Conservation (phyloP, 2,113 vertebrate species). For the Hippocampus comes region DNA sequence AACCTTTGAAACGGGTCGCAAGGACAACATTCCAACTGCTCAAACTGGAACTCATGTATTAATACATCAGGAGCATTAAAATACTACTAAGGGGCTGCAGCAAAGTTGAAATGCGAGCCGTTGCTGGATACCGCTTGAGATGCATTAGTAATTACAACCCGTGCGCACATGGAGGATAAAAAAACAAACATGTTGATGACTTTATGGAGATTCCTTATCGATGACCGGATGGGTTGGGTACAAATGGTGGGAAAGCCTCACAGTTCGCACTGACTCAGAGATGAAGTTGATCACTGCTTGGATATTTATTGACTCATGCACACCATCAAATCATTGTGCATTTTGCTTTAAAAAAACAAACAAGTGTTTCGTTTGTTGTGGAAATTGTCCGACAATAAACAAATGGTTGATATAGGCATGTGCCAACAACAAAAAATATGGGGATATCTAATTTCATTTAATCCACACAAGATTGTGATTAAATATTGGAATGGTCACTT, state of each 20-base stretch:
- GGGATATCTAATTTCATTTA: too few relatives aligned
- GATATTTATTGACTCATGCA: too few relatives aligned
- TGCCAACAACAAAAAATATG: too few relatives aligned
- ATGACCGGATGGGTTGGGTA: background rate
- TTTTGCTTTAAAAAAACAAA: too few relatives aligned
- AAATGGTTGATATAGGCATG: too few relatives aligned
- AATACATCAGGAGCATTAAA: background rate
- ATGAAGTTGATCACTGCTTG: background rate
- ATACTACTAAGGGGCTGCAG: background rate
- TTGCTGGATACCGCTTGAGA: background rate
- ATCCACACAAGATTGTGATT: too few relatives aligned
- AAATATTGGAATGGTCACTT: too few relatives aligned
- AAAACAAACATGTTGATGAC: background rate
- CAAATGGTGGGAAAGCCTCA: background rate
- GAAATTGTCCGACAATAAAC: too few relatives aligned
- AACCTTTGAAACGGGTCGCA: background rate
- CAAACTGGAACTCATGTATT: background rate
- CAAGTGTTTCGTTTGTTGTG: too few relatives aligned
- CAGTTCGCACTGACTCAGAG: background rate
- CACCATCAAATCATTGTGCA: too few relatives aligned
- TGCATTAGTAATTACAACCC: background rate
- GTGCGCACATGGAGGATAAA: background rate
- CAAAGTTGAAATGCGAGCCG: background rate
- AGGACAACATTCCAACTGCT: background rate
- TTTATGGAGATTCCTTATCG: background rate